A percentile compares a stretch with the other conserved stretches of the same genome.
These are phyloP conservation scores for Pyrrhia umbra DNA, from an alignment of 2,888 invertebrate genomes.

Conservation along the genomic window DNA sequence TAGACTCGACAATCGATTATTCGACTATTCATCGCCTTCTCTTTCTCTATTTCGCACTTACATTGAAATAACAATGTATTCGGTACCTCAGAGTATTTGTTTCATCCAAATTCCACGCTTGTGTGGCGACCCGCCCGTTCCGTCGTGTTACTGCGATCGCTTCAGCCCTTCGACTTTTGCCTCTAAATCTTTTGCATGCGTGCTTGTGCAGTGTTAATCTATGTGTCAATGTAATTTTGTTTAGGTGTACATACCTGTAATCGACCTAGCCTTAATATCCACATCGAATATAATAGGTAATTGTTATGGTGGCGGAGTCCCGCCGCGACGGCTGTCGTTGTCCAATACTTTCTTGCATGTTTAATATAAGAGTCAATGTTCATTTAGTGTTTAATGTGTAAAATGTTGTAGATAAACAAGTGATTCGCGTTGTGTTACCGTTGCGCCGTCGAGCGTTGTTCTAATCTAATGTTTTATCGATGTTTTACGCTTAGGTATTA, in stretches of 20 bases:
- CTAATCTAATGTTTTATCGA: slow-evolving; percentile 81
- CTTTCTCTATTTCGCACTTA: slow-evolving; percentile 80
- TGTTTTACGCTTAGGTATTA: slow-evolving; percentile 87
- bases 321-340: slow-evolving; percentile 66
- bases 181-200: slow-evolving; percentile 89
- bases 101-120: slow-evolving; percentile 89
- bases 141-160: slow-evolving; percentile 61
- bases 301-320: slow-evolving; percentile 69
- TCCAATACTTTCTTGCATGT: slow-evolving; percentile 85
- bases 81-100: slow-evolving; percentile 76
- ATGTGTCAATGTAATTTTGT: slow-evolving; percentile 80
- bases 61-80: slow-evolving; percentile 90
- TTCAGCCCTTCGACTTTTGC: slow-evolving; percentile 78
- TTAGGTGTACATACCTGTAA: slow-evolving; percentile 84
- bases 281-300: slow-evolving; percentile 88
- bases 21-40: slow-evolving; percentile 61
- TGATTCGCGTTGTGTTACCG: slow-evolving; percentile 63
- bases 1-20: slow-evolving; percentile 68
- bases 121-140: slow-evolving; percentile 48
- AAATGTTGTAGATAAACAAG: slow-evolving; percentile 67
- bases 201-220: slow-evolving; percentile 85
- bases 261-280: slow-evolving; percentile 88
- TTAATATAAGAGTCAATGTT: slow-evolving; percentile 84
- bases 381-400: slow-evolving; percentile 80
- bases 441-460: slow-evolving; percentile 77